A percentile compares a stretch with the other conserved stretches of the same genome.
Conservation (phyloP, 2,113 vertebrate species). For the Astur gentilis region DNA sequence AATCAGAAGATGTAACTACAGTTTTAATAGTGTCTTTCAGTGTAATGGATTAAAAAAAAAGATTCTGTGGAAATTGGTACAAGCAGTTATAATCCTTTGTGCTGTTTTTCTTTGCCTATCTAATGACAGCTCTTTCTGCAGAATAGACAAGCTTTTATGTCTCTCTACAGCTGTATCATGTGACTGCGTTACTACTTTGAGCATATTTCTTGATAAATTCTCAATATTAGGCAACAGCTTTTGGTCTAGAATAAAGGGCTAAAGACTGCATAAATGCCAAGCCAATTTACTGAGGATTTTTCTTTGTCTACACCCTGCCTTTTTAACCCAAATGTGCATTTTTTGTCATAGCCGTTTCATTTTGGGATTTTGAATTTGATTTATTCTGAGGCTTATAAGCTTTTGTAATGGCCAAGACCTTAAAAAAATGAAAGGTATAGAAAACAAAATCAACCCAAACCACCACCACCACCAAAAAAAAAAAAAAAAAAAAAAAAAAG, state of each 20-base stretch:
- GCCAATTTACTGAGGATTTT: conserved; percentile 6
- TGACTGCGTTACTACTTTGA: conserved; percentile 8
- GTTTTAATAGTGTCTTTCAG: conserved; percentile 56
- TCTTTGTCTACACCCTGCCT: neutral
- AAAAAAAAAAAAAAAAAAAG: neutral
- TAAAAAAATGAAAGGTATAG: neutral
- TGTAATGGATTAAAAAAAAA: conserved; percentile 52
- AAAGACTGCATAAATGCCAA: conserved; percentile 1
- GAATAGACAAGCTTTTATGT: conserved; percentile 48
- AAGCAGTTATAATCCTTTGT: conserved; percentile 48
- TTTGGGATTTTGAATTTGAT: neutral
- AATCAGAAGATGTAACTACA: conserved; percentile 53
- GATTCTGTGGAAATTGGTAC: conserved; percentile 54
- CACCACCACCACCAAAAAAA: neutral
- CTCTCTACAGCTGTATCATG: conserved; percentile 18
- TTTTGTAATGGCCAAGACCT: neutral
- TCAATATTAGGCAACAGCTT: neutral
- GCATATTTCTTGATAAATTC: conserved; percentile 26
- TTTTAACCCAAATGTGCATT: neutral
- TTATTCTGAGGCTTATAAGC: neutral
- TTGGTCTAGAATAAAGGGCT: conserved; percentile 11
- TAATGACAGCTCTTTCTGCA: conserved; percentile 53
- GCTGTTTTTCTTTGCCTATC: conserved; percentile 62
- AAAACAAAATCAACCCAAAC: neutral
- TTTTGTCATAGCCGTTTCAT: neutral